Conservation (phyloP, 2,113 vertebrate genomes). For the Neotragus pygmaeus region DNA sequence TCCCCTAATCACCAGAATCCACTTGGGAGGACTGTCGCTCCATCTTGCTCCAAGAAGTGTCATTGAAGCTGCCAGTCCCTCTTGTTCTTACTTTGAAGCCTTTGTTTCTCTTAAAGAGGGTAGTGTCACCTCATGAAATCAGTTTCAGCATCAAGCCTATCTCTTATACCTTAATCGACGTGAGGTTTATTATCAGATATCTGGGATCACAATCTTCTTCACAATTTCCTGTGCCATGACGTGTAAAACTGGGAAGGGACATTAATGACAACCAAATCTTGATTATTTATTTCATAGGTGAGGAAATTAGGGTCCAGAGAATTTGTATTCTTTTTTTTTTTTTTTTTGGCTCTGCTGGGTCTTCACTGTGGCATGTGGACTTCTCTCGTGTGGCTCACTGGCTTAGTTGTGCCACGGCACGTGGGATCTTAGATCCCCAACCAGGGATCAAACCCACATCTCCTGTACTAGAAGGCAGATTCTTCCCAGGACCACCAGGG, state of each 20-base stretch:
- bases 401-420: not conserved
- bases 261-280: not conserved
- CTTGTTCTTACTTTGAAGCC: not conserved
- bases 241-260: not conserved
- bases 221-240: not conserved
- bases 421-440: not conserved
- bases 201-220: not conserved
- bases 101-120: not conserved
- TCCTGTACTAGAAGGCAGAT: not conserved
- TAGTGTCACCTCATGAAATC: not conserved
- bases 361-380: not conserved
- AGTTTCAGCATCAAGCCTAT: not conserved
- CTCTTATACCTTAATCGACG: not conserved
- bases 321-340: not conserved
- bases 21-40: not conserved
- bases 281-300: not conserved
- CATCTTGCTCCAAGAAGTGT: not conserved
- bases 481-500: not conserved
- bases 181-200: not conserved
- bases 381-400: not conserved
- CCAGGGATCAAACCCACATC: not conserved
- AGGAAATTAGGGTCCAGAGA: not conserved
- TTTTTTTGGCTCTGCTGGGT: not conserved
- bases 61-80: not conserved
- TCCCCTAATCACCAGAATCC: not conserved